Percentiles rank a stretch among this genome's conserved stretches.
Conservation (phyloP, 2,113 vertebrate species). For the Phrynocephalus versicolor region DNA sequence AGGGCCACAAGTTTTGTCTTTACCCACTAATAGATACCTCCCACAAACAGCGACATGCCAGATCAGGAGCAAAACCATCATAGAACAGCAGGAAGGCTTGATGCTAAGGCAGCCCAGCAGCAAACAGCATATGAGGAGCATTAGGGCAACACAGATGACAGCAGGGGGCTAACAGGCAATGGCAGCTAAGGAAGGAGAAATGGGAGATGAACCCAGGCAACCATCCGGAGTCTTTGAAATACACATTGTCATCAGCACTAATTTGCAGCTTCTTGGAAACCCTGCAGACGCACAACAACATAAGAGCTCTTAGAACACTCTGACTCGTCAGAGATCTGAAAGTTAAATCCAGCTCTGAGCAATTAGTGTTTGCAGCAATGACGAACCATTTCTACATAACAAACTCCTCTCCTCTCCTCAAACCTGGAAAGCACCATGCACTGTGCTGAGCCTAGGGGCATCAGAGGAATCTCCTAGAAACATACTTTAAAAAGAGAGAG, state of each 20-base stretch:
- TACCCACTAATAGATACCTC: neutral
- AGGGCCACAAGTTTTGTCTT: neutral
- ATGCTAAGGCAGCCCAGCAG: neutral
- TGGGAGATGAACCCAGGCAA: neutral
- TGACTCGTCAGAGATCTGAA: neutral
- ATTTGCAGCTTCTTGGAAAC: neutral
- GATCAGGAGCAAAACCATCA: slow-evolving; percentile 9
- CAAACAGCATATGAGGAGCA: neutral
- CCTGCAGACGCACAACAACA: neutral
- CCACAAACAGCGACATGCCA: neutral
- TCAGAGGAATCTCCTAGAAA: neutral
- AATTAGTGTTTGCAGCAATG: neutral
- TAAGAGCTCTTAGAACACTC: neutral
- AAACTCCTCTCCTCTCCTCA: neutral
- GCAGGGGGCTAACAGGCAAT: neutral
- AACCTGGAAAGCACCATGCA: neutral
- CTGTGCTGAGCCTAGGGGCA: neutral
- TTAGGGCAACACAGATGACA: slow-evolving; percentile 15
- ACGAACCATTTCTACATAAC: neutral
- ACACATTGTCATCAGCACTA: neutral
- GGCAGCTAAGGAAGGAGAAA: neutral
- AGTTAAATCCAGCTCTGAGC: neutral
- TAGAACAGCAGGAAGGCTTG: slow-evolving; percentile 11
- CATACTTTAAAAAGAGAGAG: neutral
- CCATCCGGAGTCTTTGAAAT: neutral